These are phyloP conservation scores for Parthenolecanium corni DNA, from an alignment of 2,888 invertebrate genomes.

Conservation along the genomic window DNA sequence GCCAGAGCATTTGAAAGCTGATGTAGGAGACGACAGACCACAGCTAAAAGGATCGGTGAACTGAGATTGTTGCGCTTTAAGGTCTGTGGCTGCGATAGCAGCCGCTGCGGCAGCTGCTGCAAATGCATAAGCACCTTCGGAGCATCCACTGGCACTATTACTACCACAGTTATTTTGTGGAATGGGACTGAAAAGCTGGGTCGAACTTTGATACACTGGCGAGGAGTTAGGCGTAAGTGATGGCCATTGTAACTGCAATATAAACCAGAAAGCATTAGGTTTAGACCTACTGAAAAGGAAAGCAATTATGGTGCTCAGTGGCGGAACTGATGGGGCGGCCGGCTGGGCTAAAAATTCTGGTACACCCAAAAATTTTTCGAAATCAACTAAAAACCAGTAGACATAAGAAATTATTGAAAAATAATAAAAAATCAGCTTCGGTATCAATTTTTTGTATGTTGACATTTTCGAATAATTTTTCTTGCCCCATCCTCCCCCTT, in stretches of 20 bases:
- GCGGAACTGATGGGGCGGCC: no score
- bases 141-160: slow-evolving; percentile 33
- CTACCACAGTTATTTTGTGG: slow-evolving; percentile 13
- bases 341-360: no score
- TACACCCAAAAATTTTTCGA: no score
- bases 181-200: slow-evolving; percentile 4
- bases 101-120: slow-evolving; percentile 53
- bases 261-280: no score
- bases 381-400: no score
- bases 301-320: no score
- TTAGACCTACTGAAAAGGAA: neutral
- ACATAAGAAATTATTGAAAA: no score
- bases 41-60: slow-evolving; percentile 11
- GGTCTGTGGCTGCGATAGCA: slow-evolving; percentile 63
- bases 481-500: no score
- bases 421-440: no score
- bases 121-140: slow-evolving; percentile 34
- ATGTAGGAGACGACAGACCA: neutral
- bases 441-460: no score
- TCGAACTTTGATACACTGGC: slow-evolving; percentile 26
- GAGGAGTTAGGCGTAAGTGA: slow-evolving; percentile 31
- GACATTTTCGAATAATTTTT: no score
- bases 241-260: slow-evolving; percentile 22
- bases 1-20: slow-evolving; percentile 27
- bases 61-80: slow-evolving; percentile 7